Conservation (phyloP, 2,113 vertebrate species). For the Callionymus lyra region DNA sequence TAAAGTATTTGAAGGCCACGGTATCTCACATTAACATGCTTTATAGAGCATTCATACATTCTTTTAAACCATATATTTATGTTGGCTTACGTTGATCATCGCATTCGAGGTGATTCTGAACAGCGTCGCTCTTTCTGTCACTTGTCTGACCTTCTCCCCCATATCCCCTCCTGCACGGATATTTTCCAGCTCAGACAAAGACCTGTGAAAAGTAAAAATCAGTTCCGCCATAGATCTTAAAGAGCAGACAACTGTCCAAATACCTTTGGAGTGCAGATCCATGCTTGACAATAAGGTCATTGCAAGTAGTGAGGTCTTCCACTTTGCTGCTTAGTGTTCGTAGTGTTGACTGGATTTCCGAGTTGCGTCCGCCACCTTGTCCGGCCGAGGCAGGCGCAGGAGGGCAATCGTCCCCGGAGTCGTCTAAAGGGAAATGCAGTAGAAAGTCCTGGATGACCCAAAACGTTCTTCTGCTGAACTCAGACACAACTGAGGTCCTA, state of each 20-base stretch:
- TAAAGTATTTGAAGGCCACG: no score
- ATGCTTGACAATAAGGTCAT: slow-evolving; percentile 93
- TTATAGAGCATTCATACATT: no score
- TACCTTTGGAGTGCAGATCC: slow-evolving; percentile 88
- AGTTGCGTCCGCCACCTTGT: slow-evolving; percentile 66
- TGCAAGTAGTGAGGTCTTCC: slow-evolving; percentile 91
- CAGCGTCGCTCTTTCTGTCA: slow-evolving; percentile 88
- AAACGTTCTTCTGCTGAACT: no score
- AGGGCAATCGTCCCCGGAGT: slow-evolving; percentile 82
- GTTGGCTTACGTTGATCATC: slow-evolving; percentile 89
- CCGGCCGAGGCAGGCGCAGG: slow-evolving; percentile 62
- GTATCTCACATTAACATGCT: no score
- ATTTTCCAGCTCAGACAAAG: slow-evolving; percentile 87
- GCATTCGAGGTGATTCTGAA: slow-evolving; percentile 97
- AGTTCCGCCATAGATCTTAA: not conserved
- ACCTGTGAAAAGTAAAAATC: slow-evolving; percentile 44
- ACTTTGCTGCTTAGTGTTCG: slow-evolving; percentile 86
- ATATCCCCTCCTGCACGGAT: slow-evolving; percentile 76
- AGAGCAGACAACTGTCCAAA: not conserved
- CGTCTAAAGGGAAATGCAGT: slow-evolving; percentile 63
- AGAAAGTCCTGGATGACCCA: no score
- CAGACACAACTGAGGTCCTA: no score
- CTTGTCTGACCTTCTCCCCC: slow-evolving; percentile 88
- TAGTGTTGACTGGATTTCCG: slow-evolving; percentile 85
- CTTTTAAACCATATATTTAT: no score